Percentiles rank a stretch among this genome's conserved stretches.
Evolutionary conservation across 2,113 vertebrate species (phyloP).

Genomic region (Zosterops borbonicus): DNA sequence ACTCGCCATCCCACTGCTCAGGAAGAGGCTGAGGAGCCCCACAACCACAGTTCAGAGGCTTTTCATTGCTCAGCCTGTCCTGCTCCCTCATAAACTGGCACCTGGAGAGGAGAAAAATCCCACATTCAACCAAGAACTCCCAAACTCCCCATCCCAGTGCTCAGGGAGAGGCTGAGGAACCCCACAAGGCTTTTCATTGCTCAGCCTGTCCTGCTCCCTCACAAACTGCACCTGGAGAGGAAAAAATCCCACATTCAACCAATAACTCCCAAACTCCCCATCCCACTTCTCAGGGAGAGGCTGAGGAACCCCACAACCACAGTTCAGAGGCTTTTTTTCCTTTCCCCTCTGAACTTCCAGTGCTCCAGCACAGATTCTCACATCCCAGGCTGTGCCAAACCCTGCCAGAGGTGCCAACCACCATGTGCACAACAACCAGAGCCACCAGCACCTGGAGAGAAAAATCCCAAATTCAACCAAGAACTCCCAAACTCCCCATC

Average conservation of each 20-base stretch:
- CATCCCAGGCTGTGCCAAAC: rapidly evolving
- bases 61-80: slow-evolving; percentile 84
- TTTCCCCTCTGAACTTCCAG: too few species aligned
- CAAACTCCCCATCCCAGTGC: too few species aligned
- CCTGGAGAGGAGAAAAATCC: slow-evolving; percentile 21
- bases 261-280: rapidly evolving
- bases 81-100: slow-evolving; percentile 87
- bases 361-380: too few species aligned
- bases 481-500: too few species aligned
- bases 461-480: too few species aligned
- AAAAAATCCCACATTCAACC: rapidly evolving
- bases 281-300: neutral
- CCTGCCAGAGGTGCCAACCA: neutral
- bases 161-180: too few species aligned
- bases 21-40: neutral
- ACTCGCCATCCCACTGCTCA: rapidly evolving
- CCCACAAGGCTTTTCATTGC: slow-evolving; percentile 71
- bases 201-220: slow-evolving; percentile 82
- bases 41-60: too few species aligned
- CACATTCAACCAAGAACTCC: too few species aligned
- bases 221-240: slow-evolving; percentile 84
- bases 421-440: too few species aligned
- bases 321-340: too few species aligned
- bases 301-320: too few species aligned
- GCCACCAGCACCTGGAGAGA: neutral